Evolutionary conservation across 2,113 vertebrate species (phyloP).

Genomic region (Cyrtonyx montezumae): DNA sequence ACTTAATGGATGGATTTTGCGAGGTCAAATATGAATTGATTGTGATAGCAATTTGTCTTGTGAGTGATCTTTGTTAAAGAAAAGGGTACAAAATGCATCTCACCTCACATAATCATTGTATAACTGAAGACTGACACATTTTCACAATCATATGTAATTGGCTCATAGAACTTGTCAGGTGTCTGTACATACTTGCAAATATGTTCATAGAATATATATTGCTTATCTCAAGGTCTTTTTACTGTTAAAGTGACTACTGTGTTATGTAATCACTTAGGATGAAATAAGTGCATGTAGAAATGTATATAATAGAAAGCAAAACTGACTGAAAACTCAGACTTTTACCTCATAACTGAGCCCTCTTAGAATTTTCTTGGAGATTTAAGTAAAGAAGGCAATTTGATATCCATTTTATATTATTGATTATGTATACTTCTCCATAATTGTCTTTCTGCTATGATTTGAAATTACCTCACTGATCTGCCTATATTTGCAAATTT

Average conservation of each 20-base stretch:
- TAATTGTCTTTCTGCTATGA: no score
- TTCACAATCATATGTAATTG: neutral
- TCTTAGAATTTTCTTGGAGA: no score
- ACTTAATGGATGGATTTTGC: neutral
- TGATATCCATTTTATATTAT: no score
- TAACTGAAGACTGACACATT: neutral
- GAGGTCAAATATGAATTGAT: neutral
- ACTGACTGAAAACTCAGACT: neutral
- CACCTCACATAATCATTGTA: conserved; percentile 16
- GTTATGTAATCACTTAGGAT: neutral
- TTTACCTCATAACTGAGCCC: no score
- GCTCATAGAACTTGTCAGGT: neutral
- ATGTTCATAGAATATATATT: neutral
- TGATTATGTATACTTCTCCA: no score
- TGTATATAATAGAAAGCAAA: neutral
- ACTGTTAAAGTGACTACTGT: neutral
- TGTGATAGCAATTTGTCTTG: neutral
- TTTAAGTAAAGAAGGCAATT: no score
- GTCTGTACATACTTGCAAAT: neutral
- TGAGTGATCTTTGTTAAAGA: neutral
- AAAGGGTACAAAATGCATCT: neutral
- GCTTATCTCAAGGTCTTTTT: neutral
- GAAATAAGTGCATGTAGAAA: neutral
- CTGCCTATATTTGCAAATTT: no score
- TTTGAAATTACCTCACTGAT: no score